Base-by-base conservation (phyloP, 2,888 invertebrate genomes). In the Hartigia nigra region DNA sequence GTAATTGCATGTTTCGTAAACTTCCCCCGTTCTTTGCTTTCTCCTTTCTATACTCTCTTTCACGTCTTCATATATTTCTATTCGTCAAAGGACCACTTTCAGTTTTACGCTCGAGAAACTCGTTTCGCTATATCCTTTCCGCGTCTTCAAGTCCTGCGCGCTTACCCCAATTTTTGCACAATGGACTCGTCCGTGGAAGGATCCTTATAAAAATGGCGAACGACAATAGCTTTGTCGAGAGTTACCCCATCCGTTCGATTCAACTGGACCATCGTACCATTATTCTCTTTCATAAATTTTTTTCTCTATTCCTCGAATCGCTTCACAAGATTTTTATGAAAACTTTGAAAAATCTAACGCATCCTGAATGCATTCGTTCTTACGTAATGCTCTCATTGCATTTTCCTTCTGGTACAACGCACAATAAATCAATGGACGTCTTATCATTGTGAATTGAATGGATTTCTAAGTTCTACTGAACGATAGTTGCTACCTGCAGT, bases 91-190 rank as follows among this genome's bases (percentile, higher is more conserved):
- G 87, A 86, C 85, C 84, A 84, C 81, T 82, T 86, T 88, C 85
- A 85, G 83, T 84, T 87, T 87, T 84, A 87, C 82, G 86, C 84
- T 84, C 83, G 82, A 84, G 81, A 81, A 87, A 88, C 85, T 85
- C 85, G 87, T 88, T 89, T 89, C 84, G 86, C 86, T 87, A 89
- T 55, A 9, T 89, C 88, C 85, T 87, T 86, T 87, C 85, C 86
- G 84, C 87, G 86, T 86, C 86, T 86, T 87, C 88, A 83, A 86
- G 72, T 84, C 82, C 81, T 81, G 79, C 81, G 72, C 81, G 84
- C 82, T 80, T 79, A 82, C 87, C 88, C 86, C 87, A 89, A 90
- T 90, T 89, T 89, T 88, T 83, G 88, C 87, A 88, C 89, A 90
- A 90, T 87, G 81, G 88, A 72, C 5, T 32, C 72, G 31, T 32